Conservation (phyloP, 1,140 invertebrate species). For the Sinonovacula constricta region DNA sequence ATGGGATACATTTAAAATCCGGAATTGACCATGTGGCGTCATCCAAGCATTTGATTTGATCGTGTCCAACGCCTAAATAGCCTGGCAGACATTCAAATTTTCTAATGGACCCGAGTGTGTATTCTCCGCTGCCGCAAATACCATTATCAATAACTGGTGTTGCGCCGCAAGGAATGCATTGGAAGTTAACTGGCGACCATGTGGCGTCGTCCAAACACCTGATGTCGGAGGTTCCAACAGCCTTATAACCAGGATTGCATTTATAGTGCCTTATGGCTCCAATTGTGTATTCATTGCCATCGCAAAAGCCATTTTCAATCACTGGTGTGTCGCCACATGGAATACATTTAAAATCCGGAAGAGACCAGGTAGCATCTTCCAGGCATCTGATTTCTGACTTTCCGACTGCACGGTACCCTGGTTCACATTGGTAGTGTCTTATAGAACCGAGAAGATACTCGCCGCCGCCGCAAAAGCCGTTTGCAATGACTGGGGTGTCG, state of each 20-base stretch:
- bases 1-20: conserved; percentile 8
- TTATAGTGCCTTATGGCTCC: conserved; percentile 1
- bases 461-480: conserved; percentile 5
- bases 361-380: neutral
- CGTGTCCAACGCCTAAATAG: conserved; percentile 13
- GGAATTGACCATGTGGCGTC: conserved; percentile 1
- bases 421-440: neutral
- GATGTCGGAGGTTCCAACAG: conserved; percentile 11
- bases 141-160: conserved; percentile 14
- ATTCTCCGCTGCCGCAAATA: conserved; percentile 9
- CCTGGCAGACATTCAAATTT: conserved; percentile 15
- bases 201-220: conserved; percentile 7
- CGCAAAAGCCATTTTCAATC: conserved; percentile 1
- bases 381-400: conserved; percentile 2
- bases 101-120: neutral
- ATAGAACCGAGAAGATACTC: neutral
- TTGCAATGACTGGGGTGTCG: neutral
- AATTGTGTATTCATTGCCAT: neutral
- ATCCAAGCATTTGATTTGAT: conserved; percentile 6
- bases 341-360: conserved; percentile 13
- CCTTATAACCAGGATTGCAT: conserved; percentile 15
- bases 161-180: conserved; percentile 21
- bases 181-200: conserved; percentile 18
- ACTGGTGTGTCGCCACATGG: conserved; percentile 12
- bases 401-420: conserved; percentile 1